Conservation (phyloP, 2,888 invertebrate genomes). For the Aphodius sticticus region DNA sequence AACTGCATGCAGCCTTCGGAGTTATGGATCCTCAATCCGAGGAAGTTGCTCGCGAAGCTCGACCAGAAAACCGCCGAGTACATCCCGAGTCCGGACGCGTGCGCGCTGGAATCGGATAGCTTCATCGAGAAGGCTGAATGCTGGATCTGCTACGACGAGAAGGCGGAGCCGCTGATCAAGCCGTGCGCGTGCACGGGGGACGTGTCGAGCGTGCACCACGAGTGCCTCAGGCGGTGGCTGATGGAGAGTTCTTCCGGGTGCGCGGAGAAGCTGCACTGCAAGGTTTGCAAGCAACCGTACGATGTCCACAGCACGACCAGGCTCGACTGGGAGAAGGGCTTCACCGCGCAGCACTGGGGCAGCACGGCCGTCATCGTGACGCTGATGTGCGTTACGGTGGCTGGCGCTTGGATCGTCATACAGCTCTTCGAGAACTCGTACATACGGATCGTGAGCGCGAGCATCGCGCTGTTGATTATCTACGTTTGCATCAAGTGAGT, state of each 20-base stretch:
- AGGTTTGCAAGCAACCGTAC: conserved; percentile 86
- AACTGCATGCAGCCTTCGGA: conserved; percentile 94
- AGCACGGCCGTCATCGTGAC: conserved; percentile 83
- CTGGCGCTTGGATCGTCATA: conserved; percentile 81
- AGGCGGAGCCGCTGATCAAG: conserved; percentile 83
- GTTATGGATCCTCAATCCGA: conserved; percentile 92
- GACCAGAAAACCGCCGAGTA: conserved; percentile 40
- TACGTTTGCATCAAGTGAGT: conserved; percentile 84
- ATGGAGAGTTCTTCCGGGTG: conserved; percentile 70
- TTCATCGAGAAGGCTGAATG: conserved; percentile 76
- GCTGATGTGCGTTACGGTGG: conserved; percentile 78
- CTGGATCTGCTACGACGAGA: conserved; percentile 94
- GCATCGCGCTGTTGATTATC: conserved; percentile 81
- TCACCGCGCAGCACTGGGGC: conserved; percentile 84
- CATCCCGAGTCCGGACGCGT: conserved; percentile 33
- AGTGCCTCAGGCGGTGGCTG: conserved; percentile 88
- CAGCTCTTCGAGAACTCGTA: conserved; percentile 81
- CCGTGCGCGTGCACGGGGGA: conserved; percentile 93
- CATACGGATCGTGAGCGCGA: conserved; percentile 81
- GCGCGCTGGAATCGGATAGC: conserved; percentile 59
- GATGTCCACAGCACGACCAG: conserved; percentile 79
- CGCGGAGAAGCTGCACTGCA: conserved; percentile 53
- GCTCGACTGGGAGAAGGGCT: conserved; percentile 85
- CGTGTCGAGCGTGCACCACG: conserved; percentile 91
- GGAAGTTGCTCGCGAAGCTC: conserved; percentile 75